Conservation (phyloP, 2,113 vertebrate species). For the Reinhardtius hippoglossoides region DNA sequence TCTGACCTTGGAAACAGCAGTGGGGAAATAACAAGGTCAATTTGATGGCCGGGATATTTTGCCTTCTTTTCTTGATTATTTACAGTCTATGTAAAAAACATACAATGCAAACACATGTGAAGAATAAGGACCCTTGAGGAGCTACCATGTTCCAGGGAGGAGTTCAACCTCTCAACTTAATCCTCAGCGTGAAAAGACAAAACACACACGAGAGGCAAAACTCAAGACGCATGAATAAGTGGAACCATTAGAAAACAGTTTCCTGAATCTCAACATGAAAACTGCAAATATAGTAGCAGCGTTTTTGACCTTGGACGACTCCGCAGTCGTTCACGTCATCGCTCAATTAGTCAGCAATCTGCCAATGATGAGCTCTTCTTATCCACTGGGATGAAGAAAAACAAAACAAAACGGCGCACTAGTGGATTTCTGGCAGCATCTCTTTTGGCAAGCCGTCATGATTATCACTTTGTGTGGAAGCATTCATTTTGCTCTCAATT, state of each 20-base stretch:
- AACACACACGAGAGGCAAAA: background rate
- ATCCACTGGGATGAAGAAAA: constrained; percentile 43
- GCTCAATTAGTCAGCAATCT: constrained; percentile 69
- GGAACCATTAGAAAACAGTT: background rate
- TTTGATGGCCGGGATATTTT: background rate
- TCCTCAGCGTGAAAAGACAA: background rate
- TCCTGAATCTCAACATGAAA: constrained; percentile 14
- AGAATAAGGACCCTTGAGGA: background rate
- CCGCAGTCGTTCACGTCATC: constrained; percentile 38
- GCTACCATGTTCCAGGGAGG: background rate
- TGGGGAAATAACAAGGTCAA: background rate
- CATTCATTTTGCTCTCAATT: constrained; percentile 81
- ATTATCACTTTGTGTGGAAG: constrained; percentile 81
- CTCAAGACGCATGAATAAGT: background rate
- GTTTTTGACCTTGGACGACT: constrained; percentile 29
- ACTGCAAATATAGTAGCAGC: constrained; percentile 41
- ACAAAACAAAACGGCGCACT: constrained; percentile 60
- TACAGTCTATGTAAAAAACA: background rate
- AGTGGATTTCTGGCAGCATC: constrained; percentile 60
- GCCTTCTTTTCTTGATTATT: background rate
- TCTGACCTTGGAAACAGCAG: background rate
- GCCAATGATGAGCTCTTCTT: constrained; percentile 46
- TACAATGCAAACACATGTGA: background rate
- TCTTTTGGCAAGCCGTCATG: constrained; percentile 64
- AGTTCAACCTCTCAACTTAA: background rate